Evolutionary conservation across 1,140 invertebrate species (phyloP), one percentile per base, ranked within the genome.

Genomic region (Medauroidea extradentata): DNA sequence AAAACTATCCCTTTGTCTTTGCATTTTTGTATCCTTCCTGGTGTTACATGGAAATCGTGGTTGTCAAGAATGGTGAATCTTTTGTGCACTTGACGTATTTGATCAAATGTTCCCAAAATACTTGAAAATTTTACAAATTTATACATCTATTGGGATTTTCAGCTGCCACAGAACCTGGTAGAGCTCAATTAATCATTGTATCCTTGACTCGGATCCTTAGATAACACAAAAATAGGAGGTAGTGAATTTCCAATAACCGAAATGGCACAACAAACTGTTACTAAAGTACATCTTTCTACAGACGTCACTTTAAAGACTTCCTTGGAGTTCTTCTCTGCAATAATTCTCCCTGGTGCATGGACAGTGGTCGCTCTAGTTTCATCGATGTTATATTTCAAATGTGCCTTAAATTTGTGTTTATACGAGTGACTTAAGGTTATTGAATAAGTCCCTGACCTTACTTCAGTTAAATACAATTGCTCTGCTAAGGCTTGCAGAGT

Each of bases 281-380:
- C 71, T 41, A 75, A 64, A 39, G 62, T 63, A 14, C 75, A 71
- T 60, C 71, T 53, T 65, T 78, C 75, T 25, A 65, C 73, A 8
- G 69, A 74, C 24, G 68, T 72, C 7, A 70, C 53, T 60, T 63
- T 56, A 13, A 71, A 70, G 21, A 77, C 63, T 67, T 76, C 72
- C 60, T 69, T 73, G 8, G 55, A 23, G 3, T 66, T 66, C 68
- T 64, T 71, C 13, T 41, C 52, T 49, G 69, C 70, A 39, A 78
- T 29, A 43, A 77, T 63, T 67, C 71, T 77, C n/a, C 50, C 53
- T n/a, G 71, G 68, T 39, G 71, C 73, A 50, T 75, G 73, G 3
- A 79, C 77, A 13, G 77, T 79, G 1, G 74, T 78, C 14, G 72
- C 60, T 1, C 71, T 72, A 8, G 71, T 78, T 63, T 79, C 73